Evolutionary conservation across 2,797 vertebrate species (phyloP), one percentile per base, ranked within the genome.

Genomic region (Labroides dimidiatus): DNA sequence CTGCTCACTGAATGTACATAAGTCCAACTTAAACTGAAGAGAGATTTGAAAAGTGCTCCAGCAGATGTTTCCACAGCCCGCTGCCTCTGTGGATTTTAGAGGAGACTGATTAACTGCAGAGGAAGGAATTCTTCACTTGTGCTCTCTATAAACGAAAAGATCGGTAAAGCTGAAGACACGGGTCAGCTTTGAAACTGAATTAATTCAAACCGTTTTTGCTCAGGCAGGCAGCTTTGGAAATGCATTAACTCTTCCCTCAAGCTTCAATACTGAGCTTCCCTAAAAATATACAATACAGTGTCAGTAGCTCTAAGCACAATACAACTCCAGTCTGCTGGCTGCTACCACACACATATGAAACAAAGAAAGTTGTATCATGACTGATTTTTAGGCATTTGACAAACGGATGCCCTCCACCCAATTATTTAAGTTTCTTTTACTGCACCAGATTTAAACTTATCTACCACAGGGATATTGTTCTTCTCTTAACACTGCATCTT

Each of bases 61-160:
- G 76, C 92, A 93, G 91, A 92, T 93, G 87, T 92, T 89, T 90
- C 89, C 88, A 87, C 75, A 54, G 72, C 43, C 78, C 44, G 42
- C 56, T 76, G 74, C 75, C 68, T 43, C 61, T 47, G 69, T 66
- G 76, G 76, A 78, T 67, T 65, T n/a, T 69, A 51, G 15, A 80
- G 75, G 16, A 64, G 76, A 78, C 79, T 82, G 89, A 87, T 85
- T 78, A 76, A 90, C 77, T 85, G 63, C 80, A 42, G 66, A 75
- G 45, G 56, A 72, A 77, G 75, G 78, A 85, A 64, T 69, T 75
- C 74, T 56, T 55, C 68, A 41, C 36, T 21, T 51, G 65, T 53
- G 39, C 56, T 62, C 59, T 59, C 68, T 76, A 57, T 41, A 80
- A 75, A 77, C 52, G 15, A 53, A 50, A 69, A 72, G 48, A 79